Percentiles rank a stretch among this genome's conserved stretches.
phyloP scores from a whole-genome alignment of 2,113 vertebrate genomes.

The Hippocampus zosterae region DNA sequence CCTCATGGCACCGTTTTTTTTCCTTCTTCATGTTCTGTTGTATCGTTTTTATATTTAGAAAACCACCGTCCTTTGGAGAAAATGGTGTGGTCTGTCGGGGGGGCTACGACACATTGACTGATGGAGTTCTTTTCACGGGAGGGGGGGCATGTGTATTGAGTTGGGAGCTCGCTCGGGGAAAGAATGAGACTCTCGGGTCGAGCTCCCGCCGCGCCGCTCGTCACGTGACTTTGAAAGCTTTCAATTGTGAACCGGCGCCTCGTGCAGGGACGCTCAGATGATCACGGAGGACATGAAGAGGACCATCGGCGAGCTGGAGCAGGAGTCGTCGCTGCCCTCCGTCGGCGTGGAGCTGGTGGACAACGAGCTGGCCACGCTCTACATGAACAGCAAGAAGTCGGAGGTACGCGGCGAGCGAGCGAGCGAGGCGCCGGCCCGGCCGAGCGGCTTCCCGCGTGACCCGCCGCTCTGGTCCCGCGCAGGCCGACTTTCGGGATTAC shows the following conservation, averaged over 20 bases:
- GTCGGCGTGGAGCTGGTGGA: slow-evolving; percentile 93
- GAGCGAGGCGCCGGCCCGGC: too few species aligned
- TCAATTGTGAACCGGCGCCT: background rate
- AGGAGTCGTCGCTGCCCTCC: slow-evolving; percentile 89
- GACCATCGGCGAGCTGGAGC: slow-evolving; percentile 89
- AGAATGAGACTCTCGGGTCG: too few species aligned
- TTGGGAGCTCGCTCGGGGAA: too few species aligned
- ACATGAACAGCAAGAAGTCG: slow-evolving; percentile 99
- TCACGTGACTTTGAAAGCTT: background rate
- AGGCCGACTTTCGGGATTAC: slow-evolving; percentile 79
- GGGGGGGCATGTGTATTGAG: too few species aligned
- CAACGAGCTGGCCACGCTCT: slow-evolving; percentile 90
- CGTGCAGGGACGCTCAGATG: slow-evolving; percentile 90
- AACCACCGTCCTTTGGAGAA: too few species aligned
- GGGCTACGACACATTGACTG: too few species aligned
- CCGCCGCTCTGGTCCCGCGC: slow-evolving; percentile 1
- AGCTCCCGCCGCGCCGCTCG: too few species aligned
- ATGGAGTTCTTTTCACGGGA: too few species aligned
- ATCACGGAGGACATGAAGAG: slow-evolving; percentile 97
- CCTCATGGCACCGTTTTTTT: too few species aligned
- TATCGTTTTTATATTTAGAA: too few species aligned
- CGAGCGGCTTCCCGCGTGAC: background rate
- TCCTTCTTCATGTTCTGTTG: too few species aligned
- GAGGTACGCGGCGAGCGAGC: slow-evolving; percentile 76
- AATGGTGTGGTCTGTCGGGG: too few species aligned